Percentiles rank a stretch among this genome's conserved stretches.
Conservation (phyloP, 2,888 invertebrate genomes). For the Melanargia galathea region DNA sequence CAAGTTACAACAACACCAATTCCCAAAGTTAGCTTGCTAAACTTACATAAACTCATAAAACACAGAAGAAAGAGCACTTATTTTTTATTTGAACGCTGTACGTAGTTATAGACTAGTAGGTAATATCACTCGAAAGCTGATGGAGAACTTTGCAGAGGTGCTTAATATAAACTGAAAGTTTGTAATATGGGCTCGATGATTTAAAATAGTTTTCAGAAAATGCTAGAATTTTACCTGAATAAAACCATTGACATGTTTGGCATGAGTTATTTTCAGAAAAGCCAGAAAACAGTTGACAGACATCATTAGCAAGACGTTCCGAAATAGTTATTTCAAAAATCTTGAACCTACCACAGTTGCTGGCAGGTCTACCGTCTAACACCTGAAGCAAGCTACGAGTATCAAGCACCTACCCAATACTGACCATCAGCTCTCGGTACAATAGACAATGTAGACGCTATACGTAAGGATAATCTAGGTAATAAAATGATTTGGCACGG, state of each 20-base stretch:
- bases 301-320: too few relatives aligned
- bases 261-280: too few relatives aligned
- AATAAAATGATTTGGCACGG: conserved; percentile 9
- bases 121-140: too few relatives aligned
- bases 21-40: background rate
- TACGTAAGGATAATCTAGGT: conserved; percentile 9
- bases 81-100: conserved; percentile 11
- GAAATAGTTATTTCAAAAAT: too few relatives aligned
- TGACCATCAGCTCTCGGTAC: background rate
- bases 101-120: background rate
- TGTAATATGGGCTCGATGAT: too few relatives aligned
- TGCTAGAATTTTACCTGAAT: too few relatives aligned
- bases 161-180: background rate
- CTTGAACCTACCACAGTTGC: too few relatives aligned
- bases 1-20: conserved; percentile 9
- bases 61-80: conserved; percentile 1
- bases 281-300: too few relatives aligned
- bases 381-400: background rate
- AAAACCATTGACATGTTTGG: too few relatives aligned
- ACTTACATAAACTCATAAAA: background rate
- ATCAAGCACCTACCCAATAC: background rate
- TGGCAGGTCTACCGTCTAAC: background rate
- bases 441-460: background rate
- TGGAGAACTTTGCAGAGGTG: background rate
- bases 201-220: too few relatives aligned